phyloP scores from a whole-genome alignment of 2,888 invertebrate genomes.

The Adelognathus sp. region DNA sequence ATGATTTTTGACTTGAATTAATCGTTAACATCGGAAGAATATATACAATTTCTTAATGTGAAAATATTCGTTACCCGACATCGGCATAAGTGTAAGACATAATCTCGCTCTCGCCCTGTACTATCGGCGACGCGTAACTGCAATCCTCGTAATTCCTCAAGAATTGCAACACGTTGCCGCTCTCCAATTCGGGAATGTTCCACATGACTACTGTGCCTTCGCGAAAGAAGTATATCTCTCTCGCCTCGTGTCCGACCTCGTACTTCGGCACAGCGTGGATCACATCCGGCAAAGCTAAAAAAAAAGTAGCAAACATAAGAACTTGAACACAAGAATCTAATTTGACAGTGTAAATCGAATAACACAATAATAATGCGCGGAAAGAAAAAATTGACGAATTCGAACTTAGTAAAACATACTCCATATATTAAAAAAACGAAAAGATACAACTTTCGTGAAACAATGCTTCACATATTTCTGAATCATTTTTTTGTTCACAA shows the following conservation, averaged over 20 bases:
- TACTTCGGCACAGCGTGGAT: constrained; percentile 94
- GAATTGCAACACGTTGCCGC: constrained; percentile 89
- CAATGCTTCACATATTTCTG: no score
- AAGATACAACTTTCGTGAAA: no score
- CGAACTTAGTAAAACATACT: background rate
- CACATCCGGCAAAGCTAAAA: constrained; percentile 86
- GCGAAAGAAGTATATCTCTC: constrained; percentile 95
- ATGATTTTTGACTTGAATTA: no score
- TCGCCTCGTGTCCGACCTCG: constrained; percentile 87
- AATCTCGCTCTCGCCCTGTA: constrained; percentile 90
- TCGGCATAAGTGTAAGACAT: constrained; percentile 90
- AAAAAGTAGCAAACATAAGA: constrained; percentile 24
- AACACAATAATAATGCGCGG: no score
- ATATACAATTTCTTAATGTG: background rate
- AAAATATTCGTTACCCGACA: constrained; percentile 76
- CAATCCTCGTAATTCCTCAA: constrained; percentile 87
- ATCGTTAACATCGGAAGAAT: no score
- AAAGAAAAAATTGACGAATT: constrained; percentile 10
- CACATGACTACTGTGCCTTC: constrained; percentile 96
- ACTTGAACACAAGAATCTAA: no score
- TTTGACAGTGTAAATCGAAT: no score
- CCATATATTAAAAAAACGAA: no score
- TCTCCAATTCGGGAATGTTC: constrained; percentile 93
- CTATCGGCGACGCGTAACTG: constrained; percentile 86
- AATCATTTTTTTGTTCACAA: no score